Evolutionary conservation across 2,797 vertebrate genomes (phyloP).

Genomic region (Darevskia mixta): DNA sequence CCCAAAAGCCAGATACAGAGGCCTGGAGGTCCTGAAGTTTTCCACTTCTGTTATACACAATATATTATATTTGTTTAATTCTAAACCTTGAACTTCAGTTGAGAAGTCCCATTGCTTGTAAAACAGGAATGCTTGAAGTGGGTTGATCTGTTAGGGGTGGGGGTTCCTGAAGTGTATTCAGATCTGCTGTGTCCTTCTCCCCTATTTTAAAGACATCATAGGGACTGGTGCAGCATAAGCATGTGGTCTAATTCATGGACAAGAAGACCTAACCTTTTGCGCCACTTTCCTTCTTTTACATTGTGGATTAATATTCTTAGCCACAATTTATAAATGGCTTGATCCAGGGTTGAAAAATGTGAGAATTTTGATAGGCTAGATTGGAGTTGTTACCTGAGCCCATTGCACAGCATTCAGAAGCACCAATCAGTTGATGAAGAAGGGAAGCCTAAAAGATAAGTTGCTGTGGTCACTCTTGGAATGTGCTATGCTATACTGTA

Average conservation of each 20-base stretch:
- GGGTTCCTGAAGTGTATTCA: neutral
- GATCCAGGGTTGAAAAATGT: conserved; percentile 1
- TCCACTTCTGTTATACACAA: too few species aligned
- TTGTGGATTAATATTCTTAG: conserved; percentile 42
- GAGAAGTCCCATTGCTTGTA: too few species aligned
- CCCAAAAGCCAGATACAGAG: too few species aligned
- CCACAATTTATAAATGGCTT: neutral
- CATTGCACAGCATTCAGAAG: neutral
- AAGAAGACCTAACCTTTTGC: neutral
- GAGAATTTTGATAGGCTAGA: conserved; percentile 16
- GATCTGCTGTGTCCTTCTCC: neutral
- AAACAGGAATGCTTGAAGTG: neutral
- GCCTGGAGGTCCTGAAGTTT: too few species aligned
- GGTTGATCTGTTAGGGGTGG: neutral
- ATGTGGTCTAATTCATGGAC: neutral
- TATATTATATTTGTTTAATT: too few species aligned
- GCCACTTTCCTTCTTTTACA: too few species aligned
- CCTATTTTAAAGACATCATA: too few species aligned
- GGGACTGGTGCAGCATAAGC: neutral
- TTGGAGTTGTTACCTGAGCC: neutral
- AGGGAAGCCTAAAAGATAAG: conserved; percentile 27
- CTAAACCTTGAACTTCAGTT: too few species aligned
- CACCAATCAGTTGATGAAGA: neutral
- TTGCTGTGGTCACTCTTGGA: neutral
- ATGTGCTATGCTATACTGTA: neutral